Evolutionary conservation across 2,797 vertebrate genomes (phyloP).

Genomic region (Dendrocincla fuliginosa): DNA sequence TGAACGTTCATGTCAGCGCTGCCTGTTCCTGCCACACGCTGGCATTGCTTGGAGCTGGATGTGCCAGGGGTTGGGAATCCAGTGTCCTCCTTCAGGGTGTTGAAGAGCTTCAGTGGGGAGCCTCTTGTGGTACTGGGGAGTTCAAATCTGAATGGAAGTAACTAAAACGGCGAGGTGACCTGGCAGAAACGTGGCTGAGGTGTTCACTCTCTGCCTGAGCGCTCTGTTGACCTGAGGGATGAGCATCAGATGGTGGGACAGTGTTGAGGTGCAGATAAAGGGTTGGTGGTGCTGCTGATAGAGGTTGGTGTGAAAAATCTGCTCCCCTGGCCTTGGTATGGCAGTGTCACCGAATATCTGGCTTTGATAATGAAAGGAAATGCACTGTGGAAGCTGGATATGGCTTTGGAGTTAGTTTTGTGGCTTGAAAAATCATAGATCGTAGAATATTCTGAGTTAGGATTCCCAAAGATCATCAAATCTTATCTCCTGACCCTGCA

Average conservation of each 20-base stretch:
- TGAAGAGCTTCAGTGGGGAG: not conserved
- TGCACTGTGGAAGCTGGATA: not conserved
- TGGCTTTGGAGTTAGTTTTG: not conserved
- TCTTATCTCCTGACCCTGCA: not conserved
- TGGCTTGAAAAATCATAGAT: not conserved
- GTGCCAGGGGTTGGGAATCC: not conserved
- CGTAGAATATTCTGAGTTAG: not conserved
- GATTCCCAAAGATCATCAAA: not conserved
- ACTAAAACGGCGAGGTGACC: not conserved
- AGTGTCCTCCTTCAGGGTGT: accelerated
- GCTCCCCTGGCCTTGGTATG: not conserved
- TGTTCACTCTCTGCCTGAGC: not conserved
- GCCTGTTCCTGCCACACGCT: not conserved
- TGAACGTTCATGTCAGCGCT: accelerated
- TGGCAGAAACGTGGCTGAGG: not conserved
- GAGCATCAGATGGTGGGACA: not conserved
- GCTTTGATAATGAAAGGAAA: not conserved
- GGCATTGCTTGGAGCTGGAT: accelerated
- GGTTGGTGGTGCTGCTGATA: not conserved
- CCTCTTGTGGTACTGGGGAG: not conserved
- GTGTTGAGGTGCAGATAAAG: not conserved
- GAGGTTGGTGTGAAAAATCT: not conserved
- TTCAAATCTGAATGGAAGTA: not conserved
- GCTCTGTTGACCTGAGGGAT: not conserved
- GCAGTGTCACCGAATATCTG: accelerated